Evolutionary conservation across 92 coral and sea anemone genomes (phyloP).

Genomic region (Anthopleura xanthogrammica): DNA sequence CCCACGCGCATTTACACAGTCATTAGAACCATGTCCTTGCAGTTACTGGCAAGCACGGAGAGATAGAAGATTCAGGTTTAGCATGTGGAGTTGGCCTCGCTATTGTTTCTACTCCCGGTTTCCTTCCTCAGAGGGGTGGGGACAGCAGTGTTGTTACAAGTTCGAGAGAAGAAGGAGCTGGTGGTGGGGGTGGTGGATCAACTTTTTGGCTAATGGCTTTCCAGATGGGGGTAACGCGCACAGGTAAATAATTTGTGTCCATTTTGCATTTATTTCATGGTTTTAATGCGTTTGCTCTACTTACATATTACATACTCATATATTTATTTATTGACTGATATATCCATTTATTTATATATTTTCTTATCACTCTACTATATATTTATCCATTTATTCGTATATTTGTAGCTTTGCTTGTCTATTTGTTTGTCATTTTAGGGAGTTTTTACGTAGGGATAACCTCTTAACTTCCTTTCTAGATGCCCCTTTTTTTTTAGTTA

Average conservation of each 20-base stretch:
- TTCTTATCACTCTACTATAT: too few species aligned
- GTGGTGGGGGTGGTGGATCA: not conserved
- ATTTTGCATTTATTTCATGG: too few species aligned
- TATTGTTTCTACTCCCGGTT: slow-evolving; percentile 20
- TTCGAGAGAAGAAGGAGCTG: not conserved
- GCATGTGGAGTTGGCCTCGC: slow-evolving; percentile 4
- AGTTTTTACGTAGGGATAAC: too few species aligned
- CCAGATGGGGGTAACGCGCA: slow-evolving; percentile 31
- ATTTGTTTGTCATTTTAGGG: too few species aligned
- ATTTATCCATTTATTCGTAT: too few species aligned
- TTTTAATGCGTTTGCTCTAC: too few species aligned
- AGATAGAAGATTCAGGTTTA: slow-evolving; percentile 34
- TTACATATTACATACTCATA: too few species aligned
- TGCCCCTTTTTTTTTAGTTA: too few species aligned
- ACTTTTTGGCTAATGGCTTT: not conserved
- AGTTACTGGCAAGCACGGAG: slow-evolving; percentile 42
- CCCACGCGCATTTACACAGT: not conserved
- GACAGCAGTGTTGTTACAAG: slow-evolving; percentile 37
- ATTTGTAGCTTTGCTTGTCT: too few species aligned
- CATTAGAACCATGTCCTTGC: slow-evolving; percentile 54
- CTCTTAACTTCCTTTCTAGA: too few species aligned
- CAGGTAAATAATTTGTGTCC: not conserved
- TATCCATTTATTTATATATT: too few species aligned
- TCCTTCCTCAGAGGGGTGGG: slow-evolving; percentile 19
- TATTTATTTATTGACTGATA: too few species aligned